Conservation (phyloP, 2,888 invertebrate species). For the Carabus problematicus region DNA sequence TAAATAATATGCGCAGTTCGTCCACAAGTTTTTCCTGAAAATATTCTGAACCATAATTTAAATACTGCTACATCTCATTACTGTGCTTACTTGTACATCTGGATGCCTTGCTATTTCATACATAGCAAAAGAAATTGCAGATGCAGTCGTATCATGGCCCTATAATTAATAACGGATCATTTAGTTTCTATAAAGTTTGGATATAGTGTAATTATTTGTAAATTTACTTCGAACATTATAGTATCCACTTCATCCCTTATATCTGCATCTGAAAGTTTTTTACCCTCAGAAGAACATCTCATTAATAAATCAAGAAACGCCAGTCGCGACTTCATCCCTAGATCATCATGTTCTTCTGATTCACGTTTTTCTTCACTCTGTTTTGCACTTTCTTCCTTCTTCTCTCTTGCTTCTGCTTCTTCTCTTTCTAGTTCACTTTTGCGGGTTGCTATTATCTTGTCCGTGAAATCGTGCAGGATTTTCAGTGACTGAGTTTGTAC, state of each 20-base stretch:
- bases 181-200: too few relatives aligned
- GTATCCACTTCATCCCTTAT: conserved; percentile 76
- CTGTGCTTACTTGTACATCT: conserved; percentile 55
- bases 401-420: conserved; percentile 38
- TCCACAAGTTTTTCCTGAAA: conserved; percentile 56
- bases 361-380: not conserved
- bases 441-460: conserved; percentile 63
- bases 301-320: conserved; percentile 74
- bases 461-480: conserved; percentile 63
- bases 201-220: not conserved
- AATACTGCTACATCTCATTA: not conserved
- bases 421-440: conserved; percentile 55
- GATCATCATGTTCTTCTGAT: conserved; percentile 45
- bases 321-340: conserved; percentile 67
- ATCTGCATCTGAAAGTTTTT: conserved; percentile 65
- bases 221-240: conserved; percentile 73
- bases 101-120: conserved; percentile 58
- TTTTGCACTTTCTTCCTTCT: not conserved
- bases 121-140: conserved; percentile 59
- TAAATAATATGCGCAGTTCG: conserved; percentile 56
- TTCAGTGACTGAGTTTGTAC: conserved; percentile 61
- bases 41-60: conserved; percentile 1
- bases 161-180: conserved; percentile 49
- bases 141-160: conserved; percentile 62
- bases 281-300: conserved; percentile 66